Evolutionary conservation across 2,113 vertebrate genomes (phyloP).

Genomic region (Ailuropoda melanoleuca): DNA sequence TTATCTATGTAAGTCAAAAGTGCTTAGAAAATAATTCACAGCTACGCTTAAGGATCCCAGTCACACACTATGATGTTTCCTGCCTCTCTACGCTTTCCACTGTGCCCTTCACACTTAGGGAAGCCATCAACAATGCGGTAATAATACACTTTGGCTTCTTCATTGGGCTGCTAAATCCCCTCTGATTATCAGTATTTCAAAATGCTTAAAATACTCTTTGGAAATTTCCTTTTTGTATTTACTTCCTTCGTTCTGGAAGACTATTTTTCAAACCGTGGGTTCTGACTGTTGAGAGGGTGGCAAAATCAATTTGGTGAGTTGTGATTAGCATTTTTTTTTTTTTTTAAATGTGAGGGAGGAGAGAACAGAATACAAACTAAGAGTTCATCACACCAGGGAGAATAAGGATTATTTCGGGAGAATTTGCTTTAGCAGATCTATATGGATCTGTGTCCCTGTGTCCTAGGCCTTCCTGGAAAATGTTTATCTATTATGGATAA

Average conservation of each 20-base stretch:
- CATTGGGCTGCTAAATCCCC: not conserved
- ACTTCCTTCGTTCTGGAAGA: not conserved
- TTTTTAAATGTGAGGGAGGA: not conserved
- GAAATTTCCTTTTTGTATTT: not conserved
- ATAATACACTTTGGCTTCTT: not conserved
- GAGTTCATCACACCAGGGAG: not conserved
- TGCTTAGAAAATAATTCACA: not conserved
- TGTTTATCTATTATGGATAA: not conserved
- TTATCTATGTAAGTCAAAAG: not conserved
- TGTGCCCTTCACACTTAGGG: not conserved
- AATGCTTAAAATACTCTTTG: not conserved
- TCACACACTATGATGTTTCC: fast-evolving
- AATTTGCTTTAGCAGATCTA: not conserved
- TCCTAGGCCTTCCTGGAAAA: not conserved
- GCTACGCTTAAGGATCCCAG: not conserved
- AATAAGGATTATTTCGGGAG: not conserved
- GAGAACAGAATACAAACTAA: not conserved
- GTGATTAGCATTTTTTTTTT: not conserved
- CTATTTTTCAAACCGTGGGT: not conserved
- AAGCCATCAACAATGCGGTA: not conserved
- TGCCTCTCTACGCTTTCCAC: not conserved
- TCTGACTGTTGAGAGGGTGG: not conserved
- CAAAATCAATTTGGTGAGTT: not conserved
- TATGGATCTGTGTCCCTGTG: not conserved
- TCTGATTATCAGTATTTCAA: not conserved